Evolutionary conservation across 2,113 vertebrate genomes (phyloP), one percentile per base, ranked within the genome.

Genomic region (Sinocyclocheilus grahami): DNA sequence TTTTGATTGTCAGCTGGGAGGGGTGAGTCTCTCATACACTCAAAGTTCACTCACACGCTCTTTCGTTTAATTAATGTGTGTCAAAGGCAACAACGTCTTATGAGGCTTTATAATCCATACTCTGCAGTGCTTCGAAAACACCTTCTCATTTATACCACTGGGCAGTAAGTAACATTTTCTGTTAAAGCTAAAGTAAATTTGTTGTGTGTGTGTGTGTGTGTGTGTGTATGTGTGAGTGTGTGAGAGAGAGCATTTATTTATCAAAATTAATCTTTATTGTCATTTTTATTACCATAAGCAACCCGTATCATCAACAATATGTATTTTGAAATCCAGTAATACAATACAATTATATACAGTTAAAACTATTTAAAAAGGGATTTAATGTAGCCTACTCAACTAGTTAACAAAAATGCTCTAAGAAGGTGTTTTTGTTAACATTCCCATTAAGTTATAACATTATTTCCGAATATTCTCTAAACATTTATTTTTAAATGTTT

Each of bases 1-100:
- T 46, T 39, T 67, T 48, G 62, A 69, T 30, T 82, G 5, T 82
- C 10, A 82, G 27, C 9, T 71, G 80, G 80, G 80, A 82, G 63
- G 63, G 18, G 46, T 37, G 18, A 37, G 18, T 55, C 10, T 48
- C 14, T 67, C 8, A 67, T 7, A 48, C 7, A 51, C 79, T 53
- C 27, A 55, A 51, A n/a, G 37, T 63, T 18, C 42, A 69, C 42
- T 51, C 42, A 53, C 42, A 71, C 16, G 12, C 11, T 33, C 48
- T 62, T 62, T 82, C 60, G 37, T 82, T 37, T 82, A 51, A 42
- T 48, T 42, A 55, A n/a, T 46, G 78, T 65, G 22, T 20, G 33
- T 63, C 78, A 81, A 9, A 42, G 22, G 22, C 1, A 51, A 37
- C 5, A 1, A 65, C 13, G 10, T 67, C 62, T 67, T 48, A 5